phyloP scores from a whole-genome alignment of 2,113 vertebrate genomes.

The Platysteira castanea region DNA sequence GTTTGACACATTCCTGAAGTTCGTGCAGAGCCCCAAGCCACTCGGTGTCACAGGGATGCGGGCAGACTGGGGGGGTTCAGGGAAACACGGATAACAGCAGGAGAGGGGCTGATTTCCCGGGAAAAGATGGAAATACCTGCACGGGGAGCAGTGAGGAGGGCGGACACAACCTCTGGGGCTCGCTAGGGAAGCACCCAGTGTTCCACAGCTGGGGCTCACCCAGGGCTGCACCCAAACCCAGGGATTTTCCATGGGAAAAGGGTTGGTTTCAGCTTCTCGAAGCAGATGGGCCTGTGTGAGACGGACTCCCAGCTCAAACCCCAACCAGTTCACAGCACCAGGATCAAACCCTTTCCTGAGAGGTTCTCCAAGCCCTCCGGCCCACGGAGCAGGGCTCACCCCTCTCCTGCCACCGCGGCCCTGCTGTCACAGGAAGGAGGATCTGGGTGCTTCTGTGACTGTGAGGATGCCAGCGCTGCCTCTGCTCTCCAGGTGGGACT shows the following conservation, averaged over 20 bases:
- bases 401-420: background rate
- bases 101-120: background rate
- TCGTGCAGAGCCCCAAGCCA: background rate
- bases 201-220: background rate
- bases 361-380: background rate
- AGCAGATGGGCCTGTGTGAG: rapidly evolving
- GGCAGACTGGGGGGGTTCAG: background rate
- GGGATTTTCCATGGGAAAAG: background rate
- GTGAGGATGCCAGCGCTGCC: background rate
- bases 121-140: background rate
- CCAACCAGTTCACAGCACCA: background rate
- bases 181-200: background rate
- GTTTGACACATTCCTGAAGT: background rate
- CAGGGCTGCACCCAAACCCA: background rate
- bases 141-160: background rate
- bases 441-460: no score
- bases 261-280: background rate
- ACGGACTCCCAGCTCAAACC: background rate
- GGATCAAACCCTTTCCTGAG: background rate
- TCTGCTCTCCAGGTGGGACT: background rate
- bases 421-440: background rate
- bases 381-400: background rate
- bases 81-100: background rate
- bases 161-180: background rate
- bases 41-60: background rate